Evolutionary conservation across 2,113 vertebrate genomes (phyloP), one percentile per base, ranked within the genome.

Genomic region (Gallinago jamesoni): DNA sequence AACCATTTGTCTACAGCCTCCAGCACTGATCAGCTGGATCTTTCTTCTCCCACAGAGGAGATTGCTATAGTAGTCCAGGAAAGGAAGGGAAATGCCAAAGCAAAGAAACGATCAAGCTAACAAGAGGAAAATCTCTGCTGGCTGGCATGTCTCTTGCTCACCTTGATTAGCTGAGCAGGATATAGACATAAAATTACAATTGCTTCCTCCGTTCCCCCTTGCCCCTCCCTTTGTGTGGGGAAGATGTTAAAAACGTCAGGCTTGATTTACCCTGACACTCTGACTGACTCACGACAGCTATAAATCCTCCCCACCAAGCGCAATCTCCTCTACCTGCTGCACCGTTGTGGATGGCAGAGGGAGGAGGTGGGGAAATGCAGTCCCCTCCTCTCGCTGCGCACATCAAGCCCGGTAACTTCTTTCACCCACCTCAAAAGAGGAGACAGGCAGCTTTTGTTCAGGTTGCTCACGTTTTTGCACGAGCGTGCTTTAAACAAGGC

Each of bases 111-210:
- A 87, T 80, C 59, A 76, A 27, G n/a, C 91, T 97, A 98, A 97
- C 94, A 95, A 93, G 92, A 88, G 48, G 77, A 94, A 97, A 96
- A 94, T 53, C 96, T 95, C 96, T 87, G 89, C 93, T 90, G 94
- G 79, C 91, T 95, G 93, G 79, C 82, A 89, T 84, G 74, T 84
- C 84, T 96, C 93, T 97, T 94, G 89, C 87, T 84, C 92, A 97
- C 96, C 96, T 97, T 98, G 96, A 98, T 97, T 98, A 97, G 96
- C 92, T 0, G 52, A 98, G 96, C 95, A 97, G 97, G 97, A 98
- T 98, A 96, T 89, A 98, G 97, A 97, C 96, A 98, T 98, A 98
- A 98, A 98, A 94, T 96, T 75, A 96, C 97, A 97, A 97, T 87
- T 95, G 95, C 96, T 98, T 97, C 97, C 97, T 95, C 95, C 28